Evolutionary conservation across 2,113 vertebrate genomes (phyloP).

Genomic region (Cynopterus brachyotis): DNA sequence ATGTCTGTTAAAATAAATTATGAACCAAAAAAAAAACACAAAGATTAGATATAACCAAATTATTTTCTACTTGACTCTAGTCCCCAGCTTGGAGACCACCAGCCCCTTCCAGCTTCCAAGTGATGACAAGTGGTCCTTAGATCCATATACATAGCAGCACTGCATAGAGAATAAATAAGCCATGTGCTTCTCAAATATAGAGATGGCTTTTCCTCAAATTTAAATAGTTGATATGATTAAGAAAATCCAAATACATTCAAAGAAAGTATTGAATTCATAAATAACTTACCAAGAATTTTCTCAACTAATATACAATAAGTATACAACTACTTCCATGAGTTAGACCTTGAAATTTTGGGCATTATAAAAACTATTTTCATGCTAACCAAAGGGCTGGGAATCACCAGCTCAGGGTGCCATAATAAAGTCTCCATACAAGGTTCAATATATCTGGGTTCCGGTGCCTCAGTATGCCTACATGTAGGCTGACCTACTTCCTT

Average conservation of each 20-base stretch:
- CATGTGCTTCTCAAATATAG: neutral
- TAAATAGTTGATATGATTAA: neutral
- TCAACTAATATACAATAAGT: neutral
- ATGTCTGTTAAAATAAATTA: neutral
- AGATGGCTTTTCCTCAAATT: neutral
- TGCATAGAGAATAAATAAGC: neutral
- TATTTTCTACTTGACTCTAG: neutral
- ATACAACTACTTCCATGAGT: neutral
- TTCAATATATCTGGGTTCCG: neutral
- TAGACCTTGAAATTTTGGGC: neutral
- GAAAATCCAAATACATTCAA: slow-evolving; percentile 28
- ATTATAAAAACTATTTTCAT: neutral
- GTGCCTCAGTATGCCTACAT: neutral
- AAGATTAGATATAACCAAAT: neutral
- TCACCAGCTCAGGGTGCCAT: neutral
- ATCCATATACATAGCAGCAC: neutral
- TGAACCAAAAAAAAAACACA: neutral
- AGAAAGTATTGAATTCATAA: neutral
- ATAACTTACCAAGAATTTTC: neutral
- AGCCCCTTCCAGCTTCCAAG: neutral
- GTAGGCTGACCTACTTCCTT: neutral
- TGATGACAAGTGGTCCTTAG: neutral
- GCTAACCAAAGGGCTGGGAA: neutral
- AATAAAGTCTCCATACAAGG: neutral
- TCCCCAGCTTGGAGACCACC: neutral